phyloP scores from a whole-genome alignment of 2,888 invertebrate genomes.

The Willowsia nigromaculata region DNA sequence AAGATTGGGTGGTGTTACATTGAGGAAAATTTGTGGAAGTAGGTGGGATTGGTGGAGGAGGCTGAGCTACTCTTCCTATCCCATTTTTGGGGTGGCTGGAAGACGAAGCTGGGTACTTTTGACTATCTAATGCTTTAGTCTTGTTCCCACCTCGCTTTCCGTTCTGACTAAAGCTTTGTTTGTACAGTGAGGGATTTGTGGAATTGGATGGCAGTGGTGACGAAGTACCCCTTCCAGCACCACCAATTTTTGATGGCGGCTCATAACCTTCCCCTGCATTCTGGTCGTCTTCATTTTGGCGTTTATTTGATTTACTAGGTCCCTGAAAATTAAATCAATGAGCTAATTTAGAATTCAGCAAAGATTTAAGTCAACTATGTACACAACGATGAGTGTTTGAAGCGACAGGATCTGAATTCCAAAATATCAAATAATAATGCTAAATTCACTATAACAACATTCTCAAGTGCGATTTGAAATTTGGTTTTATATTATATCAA shows the following conservation, averaged over 20 bases:
- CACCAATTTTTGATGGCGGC: slow-evolving; percentile 78
- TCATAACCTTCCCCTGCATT: slow-evolving; percentile 80
- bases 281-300: slow-evolving; percentile 84
- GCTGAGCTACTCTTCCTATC: slow-evolving; percentile 63
- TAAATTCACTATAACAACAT: no score
- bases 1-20: slow-evolving; percentile 54
- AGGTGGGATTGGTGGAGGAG: slow-evolving; percentile 66
- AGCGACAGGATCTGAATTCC: no score
- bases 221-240: slow-evolving; percentile 78
- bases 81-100: slow-evolving; percentile 71
- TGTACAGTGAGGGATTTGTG: slow-evolving; percentile 69
- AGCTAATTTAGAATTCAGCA: background rate
- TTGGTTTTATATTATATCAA: no score
- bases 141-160: slow-evolving; percentile 70
- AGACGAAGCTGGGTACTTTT: slow-evolving; percentile 64
- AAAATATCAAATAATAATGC: no score
- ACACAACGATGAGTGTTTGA: no score
- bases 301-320: slow-evolving; percentile 89
- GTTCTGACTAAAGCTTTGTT: slow-evolving; percentile 71
- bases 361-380: no score
- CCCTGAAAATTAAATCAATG: slow-evolving; percentile 74
- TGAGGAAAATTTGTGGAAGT: slow-evolving; percentile 61
- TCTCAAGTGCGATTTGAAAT: no score
- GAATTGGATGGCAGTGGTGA: slow-evolving; percentile 70
- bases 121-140: slow-evolving; percentile 68